Base-by-base conservation (phyloP, 2,113 vertebrate species). In the Elgaria multicarinata region DNA sequence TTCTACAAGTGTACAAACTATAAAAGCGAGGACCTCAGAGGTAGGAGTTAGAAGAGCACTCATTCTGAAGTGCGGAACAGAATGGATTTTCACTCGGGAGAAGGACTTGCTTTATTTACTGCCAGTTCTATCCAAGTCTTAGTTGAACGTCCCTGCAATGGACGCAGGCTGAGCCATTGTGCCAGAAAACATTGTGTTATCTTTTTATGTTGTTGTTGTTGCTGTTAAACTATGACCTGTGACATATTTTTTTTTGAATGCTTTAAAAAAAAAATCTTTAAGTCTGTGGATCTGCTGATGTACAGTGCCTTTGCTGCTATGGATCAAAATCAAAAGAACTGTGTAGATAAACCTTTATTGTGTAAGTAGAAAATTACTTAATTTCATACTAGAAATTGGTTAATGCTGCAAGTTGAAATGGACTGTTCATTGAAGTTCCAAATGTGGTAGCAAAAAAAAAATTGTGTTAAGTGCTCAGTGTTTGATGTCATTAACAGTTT, bases 271-370 rank as follows among this genome's bases (percentile, higher is more conserved):
- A 95, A 96, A 96, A 92, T 92, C 94, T 97, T 97, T 97, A 97
- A 98, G 97, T 98, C 97, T 98, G 97, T 98, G 97, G 97, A 98
- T 98, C 97, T 98, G 98, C 98, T 98, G 97, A 98, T 98, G 98
- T 98, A 98, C 97, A 98, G 98, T 98, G 98, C 98, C 98, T 98
- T 98, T 98, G 98, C 98, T 98, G 98, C 98, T 98, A 98, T 98
- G 97, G 97, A 97, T 98, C 97, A 98, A 98, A 97, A 97, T 97
- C 96, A 97, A 98, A 96, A 97, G 97, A 97, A 97, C 97, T 86
- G 94, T 98, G 97, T 98, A 98, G 97, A 98, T 98, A 98, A 97
- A 97, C 96, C 97, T 97, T 89, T 98, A 98, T 96, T 96, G 97
- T 98, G 95, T 97, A 97, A 96, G 97, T 98, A 98, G 97, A 97